Base-by-base conservation (phyloP, 2,113 vertebrate species). In the Oryzias woworae region DNA sequence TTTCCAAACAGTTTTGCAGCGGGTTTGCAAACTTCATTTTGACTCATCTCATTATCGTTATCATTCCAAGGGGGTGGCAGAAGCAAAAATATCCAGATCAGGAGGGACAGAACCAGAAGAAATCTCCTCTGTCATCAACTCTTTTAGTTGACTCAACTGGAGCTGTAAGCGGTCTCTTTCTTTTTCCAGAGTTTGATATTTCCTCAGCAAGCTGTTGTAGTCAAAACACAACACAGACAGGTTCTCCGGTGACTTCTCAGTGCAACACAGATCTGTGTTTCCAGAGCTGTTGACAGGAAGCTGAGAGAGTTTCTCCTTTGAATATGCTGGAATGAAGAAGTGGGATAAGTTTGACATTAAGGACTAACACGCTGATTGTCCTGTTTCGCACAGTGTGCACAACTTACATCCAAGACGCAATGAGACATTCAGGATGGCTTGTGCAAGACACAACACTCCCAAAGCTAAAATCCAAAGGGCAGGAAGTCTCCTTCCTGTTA, bases 381-480 rank as follows among this genome's bases (percentile, higher is more conserved):
- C 1, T 28, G 26, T 28, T 28, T 28, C 7, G 26, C 5, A 36
- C 10, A 12, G 24, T 52, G n/a, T 16, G 15, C 24, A 22, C 4
- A 66, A 83, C 80, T 85, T 71, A 83, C 83, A 45, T n/a, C 49
- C 20, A 46, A 79, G 41, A 7, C 22, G 26, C 16, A 85, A 56
- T 17, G 80, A 69, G 54, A 81, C 7, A 14, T 81, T 77, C 15
- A 83, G 75, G 45, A 7, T 13, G 7, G 69, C 77, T 55, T 83
- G 77, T 44, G 72, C 5, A 14, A 81, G 47, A 1, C 72, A 83
- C 46, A 85, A 10, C 15, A 59, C n/a, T n/a, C 51, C 80, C 22
- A 81, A 63, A 41, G 41, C 67, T 41, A 69, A 1, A 36, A 62
- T 28, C 15, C 42, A 69, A 5, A 66, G 4, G 20, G 42, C 60